Percentiles rank a stretch among this genome's conserved stretches.
phyloP scores from a whole-genome alignment of 2,113 vertebrate genomes.

The Piprites chloris region DNA sequence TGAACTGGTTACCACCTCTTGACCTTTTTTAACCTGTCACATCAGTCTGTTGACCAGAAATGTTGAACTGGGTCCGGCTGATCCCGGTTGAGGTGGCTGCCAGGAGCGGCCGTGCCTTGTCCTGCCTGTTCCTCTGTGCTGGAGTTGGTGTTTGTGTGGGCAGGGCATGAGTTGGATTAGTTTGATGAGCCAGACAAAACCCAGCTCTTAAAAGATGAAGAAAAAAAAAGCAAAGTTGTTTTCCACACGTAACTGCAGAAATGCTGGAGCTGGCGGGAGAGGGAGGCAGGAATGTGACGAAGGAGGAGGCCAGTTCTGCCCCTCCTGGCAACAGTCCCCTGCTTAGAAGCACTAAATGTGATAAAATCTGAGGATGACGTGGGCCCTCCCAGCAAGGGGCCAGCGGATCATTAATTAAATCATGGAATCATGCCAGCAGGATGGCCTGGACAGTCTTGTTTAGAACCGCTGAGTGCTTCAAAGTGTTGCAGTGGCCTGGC shows the following conservation, averaged over 20 bases:
- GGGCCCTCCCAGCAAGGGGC: neutral
- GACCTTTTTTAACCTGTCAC: neutral
- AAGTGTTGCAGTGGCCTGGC: neutral
- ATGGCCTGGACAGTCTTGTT: accelerated
- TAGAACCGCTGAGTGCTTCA: neutral
- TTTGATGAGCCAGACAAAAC: neutral
- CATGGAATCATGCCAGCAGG: neutral
- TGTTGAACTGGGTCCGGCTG: accelerated
- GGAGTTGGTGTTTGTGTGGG: neutral
- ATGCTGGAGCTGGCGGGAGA: neutral
- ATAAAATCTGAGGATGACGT: neutral
- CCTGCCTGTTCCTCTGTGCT: neutral
- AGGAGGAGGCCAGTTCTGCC: neutral
- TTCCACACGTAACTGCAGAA: neutral
- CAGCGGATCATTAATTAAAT: neutral
- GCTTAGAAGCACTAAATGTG: neutral
- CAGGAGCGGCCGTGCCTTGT: neutral
- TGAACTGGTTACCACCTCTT: neutral
- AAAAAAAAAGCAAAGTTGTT: neutral
- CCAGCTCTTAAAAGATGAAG: neutral
- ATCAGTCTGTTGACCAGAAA: neutral
- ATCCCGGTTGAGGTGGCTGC: accelerated
- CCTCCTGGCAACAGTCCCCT: neutral
- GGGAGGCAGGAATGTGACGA: neutral
- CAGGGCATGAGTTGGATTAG: neutral